Conservation (phyloP, 2,113 vertebrate species). For the Benitochromis conjunctus region DNA sequence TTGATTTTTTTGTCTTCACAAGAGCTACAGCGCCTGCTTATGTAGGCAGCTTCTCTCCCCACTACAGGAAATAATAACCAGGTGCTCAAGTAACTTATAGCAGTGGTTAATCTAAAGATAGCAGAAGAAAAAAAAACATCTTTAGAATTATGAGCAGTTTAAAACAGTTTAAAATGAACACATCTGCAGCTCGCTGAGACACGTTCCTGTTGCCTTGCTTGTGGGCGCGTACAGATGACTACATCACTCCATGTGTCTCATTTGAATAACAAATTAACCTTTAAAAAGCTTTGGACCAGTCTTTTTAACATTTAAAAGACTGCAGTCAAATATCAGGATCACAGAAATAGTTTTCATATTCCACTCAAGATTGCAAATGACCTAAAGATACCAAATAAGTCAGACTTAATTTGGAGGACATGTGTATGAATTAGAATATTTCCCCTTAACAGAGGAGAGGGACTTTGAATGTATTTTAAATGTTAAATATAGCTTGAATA, state of each 20-base stretch:
- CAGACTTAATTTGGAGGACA: background rate
- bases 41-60: background rate
- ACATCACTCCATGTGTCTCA: background rate
- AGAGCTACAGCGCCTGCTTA: background rate
- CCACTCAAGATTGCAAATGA: background rate
- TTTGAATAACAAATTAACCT: background rate
- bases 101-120: background rate
- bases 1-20: background rate
- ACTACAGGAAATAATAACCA: fast-evolving
- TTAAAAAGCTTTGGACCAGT: background rate
- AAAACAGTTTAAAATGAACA: background rate
- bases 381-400: background rate
- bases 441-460: too few species aligned
- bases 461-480: too few species aligned
- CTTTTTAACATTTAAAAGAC: background rate
- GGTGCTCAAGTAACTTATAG: background rate
- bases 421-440: too few species aligned
- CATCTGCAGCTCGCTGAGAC: background rate
- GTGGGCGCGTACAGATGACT: background rate
- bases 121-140: background rate
- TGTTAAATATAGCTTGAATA: background rate
- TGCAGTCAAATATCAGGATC: background rate
- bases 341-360: background rate
- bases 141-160: background rate
- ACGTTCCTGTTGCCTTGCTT: background rate